Base-by-base conservation (phyloP, 2,888 invertebrate species). In the Aspidiotus rigidus region DNA sequence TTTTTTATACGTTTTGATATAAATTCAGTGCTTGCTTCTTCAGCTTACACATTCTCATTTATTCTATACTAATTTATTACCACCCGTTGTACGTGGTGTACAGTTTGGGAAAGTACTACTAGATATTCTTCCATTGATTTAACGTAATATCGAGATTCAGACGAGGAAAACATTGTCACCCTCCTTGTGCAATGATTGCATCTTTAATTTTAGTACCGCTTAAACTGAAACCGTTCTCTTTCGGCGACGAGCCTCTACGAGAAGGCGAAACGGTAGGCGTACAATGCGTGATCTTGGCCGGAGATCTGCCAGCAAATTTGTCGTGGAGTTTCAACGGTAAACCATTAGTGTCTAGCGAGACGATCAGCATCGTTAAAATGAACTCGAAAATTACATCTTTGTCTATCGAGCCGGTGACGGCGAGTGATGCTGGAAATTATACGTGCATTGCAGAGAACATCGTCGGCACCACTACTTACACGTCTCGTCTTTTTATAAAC, bases 361-460 rank as follows among this genome's bases (percentile, higher is more conserved):
- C 71, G 17, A 72, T 72, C 28, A 69, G 72, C 10, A 73, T 75
- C 8, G 73, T 75, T 7, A 76, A 75, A 72, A 74, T 74, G 44
- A 76, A 77, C 2, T 74, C 74, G 40, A 73, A 76, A 61, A 75
- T 76, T 16, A 77, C 76, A 69, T 72, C 77, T 16, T 75, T 79
- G 2, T 75, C 75, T 15, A 77, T 79, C 54, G 76, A 76, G 55
- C 71, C 73, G 16, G 64, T 72, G 7, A 59, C 70, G 1, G 71
- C 64, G n/a, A 66, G 69, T 41, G 64, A 86, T 78, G 83, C 84
- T 75, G 87, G 87, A 77, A 80, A 85, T 70, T 90, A 88, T 76
- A 86, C 87, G 73, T 90, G 90, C 77, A 81, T 82, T 69, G 88
- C 85, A 13, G 79, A 79, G 64, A 89, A 89, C 78, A 80, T 80